phyloP scores from a whole-genome alignment of 1,140 invertebrate genomes.

The Spodoptera frugiperda region DNA sequence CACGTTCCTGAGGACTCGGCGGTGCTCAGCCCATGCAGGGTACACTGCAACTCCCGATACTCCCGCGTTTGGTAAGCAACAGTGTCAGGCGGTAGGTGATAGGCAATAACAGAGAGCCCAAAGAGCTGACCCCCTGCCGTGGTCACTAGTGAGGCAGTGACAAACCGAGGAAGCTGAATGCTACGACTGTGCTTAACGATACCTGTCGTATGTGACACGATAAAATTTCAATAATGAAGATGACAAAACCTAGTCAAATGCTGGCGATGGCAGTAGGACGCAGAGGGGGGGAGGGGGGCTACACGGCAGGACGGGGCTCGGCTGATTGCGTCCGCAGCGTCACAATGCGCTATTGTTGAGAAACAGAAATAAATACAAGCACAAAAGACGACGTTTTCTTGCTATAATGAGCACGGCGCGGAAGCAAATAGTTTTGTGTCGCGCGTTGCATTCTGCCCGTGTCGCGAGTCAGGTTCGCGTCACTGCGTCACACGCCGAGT shows the following conservation, averaged over 20 bases:
- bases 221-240: not conserved
- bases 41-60: too few relatives aligned
- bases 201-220: too few relatives aligned
- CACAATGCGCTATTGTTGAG: constrained; percentile 62
- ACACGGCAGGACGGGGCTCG: constrained; percentile 11
- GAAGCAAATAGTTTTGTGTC: constrained; percentile 46
- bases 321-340: constrained; percentile 60
- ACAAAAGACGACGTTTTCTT: constrained; percentile 58
- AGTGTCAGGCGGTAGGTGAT: too few relatives aligned
- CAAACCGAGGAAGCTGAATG: too few relatives aligned
- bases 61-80: too few relatives aligned
- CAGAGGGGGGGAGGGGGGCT: too few relatives aligned
- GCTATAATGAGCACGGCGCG: constrained; percentile 56
- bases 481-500: not conserved
- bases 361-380: constrained; percentile 57
- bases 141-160: too few relatives aligned
- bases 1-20: too few relatives aligned
- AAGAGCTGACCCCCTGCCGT: too few relatives aligned
- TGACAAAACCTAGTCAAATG: not conserved
- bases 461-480: not conserved
- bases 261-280: not conserved
- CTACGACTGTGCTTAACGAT: too few relatives aligned
- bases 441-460: constrained; percentile 24
- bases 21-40: too few relatives aligned
- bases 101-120: too few relatives aligned